A percentile compares a stretch with the other conserved stretches of the same genome.
These are phyloP conservation scores for Tamandua tetradactyla DNA, from an alignment of 2,797 vertebrate species.

Conservation along the genomic window DNA sequence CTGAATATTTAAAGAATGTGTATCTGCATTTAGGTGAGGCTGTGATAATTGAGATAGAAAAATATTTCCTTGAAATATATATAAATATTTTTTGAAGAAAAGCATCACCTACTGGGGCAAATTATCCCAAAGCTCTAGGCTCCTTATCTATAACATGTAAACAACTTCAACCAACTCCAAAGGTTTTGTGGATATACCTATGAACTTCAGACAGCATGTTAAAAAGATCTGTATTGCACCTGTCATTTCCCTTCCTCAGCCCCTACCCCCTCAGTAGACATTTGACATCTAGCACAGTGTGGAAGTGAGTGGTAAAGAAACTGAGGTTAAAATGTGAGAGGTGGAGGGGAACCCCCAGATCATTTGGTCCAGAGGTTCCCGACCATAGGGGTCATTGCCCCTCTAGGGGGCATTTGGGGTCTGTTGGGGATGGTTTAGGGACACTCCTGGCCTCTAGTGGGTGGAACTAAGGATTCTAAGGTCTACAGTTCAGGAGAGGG, in stretches of 20 bases:
- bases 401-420: too few relatives aligned
- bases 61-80: too few relatives aligned
- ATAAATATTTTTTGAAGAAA: neutral
- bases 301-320: rapidly evolving
- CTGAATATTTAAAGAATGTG: neutral
- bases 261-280: neutral
- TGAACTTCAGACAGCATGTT: rapidly evolving
- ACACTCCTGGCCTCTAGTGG: neutral
- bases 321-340: neutral
- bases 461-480: neutral
- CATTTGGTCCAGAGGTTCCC: too few relatives aligned
- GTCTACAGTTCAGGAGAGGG: neutral
- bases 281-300: rapidly evolving
- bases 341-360: neutral
- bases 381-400: neutral
- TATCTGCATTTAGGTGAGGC: neutral
- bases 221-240: too few relatives aligned
- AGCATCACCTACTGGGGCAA: rapidly evolving
- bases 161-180: too few relatives aligned
- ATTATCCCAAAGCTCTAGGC: too few relatives aligned
- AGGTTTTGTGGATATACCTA: neutral
- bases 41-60: neutral
- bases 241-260: neutral
- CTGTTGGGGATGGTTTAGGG: neutral
- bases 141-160: neutral